A percentile compares a stretch with the other conserved stretches of the same genome.
Conservation (phyloP, 2,113 vertebrate species). For the Actinemys pallida region DNA sequence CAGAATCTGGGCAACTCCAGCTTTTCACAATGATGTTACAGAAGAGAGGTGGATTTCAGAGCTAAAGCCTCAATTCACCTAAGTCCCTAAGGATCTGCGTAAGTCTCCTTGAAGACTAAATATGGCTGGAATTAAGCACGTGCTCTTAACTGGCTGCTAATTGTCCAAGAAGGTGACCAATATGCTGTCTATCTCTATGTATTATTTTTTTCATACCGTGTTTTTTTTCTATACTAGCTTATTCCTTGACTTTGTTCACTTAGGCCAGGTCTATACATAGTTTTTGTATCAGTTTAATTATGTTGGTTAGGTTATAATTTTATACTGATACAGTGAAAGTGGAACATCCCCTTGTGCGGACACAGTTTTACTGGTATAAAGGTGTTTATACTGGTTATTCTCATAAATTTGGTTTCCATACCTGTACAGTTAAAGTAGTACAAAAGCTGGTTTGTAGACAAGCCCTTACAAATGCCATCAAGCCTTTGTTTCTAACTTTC, state of each 20-base stretch:
- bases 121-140: not conserved
- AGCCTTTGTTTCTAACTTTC: constrained; percentile 20
- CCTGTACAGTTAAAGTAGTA: constrained; percentile 34
- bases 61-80: not conserved
- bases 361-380: no score
- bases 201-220: no score
- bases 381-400: not conserved
- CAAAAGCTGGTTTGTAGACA: constrained; percentile 36
- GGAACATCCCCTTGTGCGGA: no score
- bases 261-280: no score
- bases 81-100: not conserved
- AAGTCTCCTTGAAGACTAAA: not conserved
- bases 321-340: no score
- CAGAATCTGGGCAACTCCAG: not conserved
- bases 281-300: no score
- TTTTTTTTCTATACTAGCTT: no score
- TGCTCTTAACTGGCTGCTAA: not conserved
- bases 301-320: no score
- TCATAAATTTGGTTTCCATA: constrained; percentile 66
- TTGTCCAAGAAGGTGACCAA: not conserved
- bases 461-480: not conserved
- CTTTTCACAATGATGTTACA: not conserved
- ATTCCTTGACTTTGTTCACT: no score
- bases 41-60: not conserved
- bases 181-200: not conserved